These are phyloP conservation scores for Chymomyza procnemis DNA, from an alignment of 2,888 invertebrate genomes.

Conservation along the genomic window DNA sequence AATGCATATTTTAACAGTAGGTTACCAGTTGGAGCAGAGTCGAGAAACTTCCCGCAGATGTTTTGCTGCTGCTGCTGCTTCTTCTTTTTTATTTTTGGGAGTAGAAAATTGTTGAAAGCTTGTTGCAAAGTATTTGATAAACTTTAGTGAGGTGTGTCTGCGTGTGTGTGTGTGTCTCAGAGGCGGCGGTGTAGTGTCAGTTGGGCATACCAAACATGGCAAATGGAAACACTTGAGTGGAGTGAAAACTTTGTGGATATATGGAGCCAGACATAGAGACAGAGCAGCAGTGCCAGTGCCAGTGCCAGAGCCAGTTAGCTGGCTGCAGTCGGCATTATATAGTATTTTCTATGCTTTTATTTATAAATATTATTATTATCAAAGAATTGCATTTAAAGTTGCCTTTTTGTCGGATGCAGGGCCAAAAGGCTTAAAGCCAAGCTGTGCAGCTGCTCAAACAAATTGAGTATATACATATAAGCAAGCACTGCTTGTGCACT, in stretches of 20 bases:
- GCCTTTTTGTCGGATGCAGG: not conserved
- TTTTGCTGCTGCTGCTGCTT: no score
- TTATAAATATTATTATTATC: conserved; percentile 41
- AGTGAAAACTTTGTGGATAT: conserved; percentile 43
- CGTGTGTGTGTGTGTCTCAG: conserved; percentile 48
- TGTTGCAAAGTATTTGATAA: conserved; percentile 59
- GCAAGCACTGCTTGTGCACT: no score
- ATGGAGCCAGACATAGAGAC: no score
- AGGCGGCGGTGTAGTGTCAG: no score
- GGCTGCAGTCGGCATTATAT: not conserved
- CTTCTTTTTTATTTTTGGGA: not conserved
- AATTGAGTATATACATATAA: not conserved
- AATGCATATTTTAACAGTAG: conserved; percentile 49
- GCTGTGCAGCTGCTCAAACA: not conserved
- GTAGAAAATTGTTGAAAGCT: conserved; percentile 41
- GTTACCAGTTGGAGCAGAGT: not conserved
- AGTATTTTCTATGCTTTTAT: not conserved
- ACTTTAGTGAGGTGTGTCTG: conserved; percentile 28
- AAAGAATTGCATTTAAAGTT: conserved; percentile 58
- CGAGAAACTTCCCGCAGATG: not conserved
- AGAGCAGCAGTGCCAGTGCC: no score
- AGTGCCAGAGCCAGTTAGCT: no score
- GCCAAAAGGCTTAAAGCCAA: not conserved
- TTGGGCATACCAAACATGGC: conserved; percentile 60
- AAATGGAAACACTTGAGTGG: conserved; percentile 67